Evolutionary conservation across 2,888 invertebrate genomes (phyloP).

Genomic region (Priocnemis perturbator): DNA sequence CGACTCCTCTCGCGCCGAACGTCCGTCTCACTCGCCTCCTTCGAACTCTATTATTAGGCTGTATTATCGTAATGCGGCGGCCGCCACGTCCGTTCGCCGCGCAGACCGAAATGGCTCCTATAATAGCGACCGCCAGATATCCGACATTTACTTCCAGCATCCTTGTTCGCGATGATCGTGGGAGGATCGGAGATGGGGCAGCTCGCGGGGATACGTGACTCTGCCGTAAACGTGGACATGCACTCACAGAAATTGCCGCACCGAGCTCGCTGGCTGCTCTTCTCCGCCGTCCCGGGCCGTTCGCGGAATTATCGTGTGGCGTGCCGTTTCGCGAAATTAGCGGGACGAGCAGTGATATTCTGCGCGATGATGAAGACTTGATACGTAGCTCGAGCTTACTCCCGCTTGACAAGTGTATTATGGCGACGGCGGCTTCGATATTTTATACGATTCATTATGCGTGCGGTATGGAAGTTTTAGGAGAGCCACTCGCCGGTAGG

Average conservation of each 20-base stretch:
- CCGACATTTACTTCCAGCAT: slow-evolving; percentile 52
- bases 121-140: slow-evolving; percentile 51
- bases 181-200: slow-evolving; percentile 34
- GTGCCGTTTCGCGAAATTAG: no score
- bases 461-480: neutral
- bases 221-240: neutral
- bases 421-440: neutral
- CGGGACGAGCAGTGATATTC: no score
- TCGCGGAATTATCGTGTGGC: no score
- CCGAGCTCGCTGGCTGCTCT: no score
- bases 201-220: slow-evolving; percentile 15
- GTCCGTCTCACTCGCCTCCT: slow-evolving; percentile 39
- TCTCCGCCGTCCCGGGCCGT: no score
- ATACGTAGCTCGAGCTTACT: no score
- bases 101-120: slow-evolving; percentile 60
- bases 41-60: slow-evolving; percentile 72
- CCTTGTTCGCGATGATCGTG: slow-evolving; percentile 33
- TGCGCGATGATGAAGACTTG: no score
- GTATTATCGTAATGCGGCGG: slow-evolving; percentile 72
- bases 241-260: no score
- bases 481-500: no score
- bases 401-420: no score
- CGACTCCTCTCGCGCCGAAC: slow-evolving; percentile 35
- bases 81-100: slow-evolving; percentile 54
- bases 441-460: neutral